Conservation (phyloP, 2,113 vertebrate genomes). For the Actenoides lindsayi region DNA sequence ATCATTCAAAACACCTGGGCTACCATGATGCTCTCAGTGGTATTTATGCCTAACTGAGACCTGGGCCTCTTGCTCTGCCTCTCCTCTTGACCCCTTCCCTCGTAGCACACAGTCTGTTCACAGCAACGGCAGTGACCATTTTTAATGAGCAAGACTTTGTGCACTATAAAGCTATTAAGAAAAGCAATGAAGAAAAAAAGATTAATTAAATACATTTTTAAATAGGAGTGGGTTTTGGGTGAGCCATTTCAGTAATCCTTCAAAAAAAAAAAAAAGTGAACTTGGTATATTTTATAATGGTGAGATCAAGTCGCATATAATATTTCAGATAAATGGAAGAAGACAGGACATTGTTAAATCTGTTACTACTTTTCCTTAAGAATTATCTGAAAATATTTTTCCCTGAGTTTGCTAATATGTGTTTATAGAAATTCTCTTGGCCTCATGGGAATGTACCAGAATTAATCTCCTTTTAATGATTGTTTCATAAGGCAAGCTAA, state of each 20-base stretch:
- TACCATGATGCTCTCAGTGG: background rate
- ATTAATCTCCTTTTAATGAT: background rate
- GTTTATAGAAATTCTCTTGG: background rate
- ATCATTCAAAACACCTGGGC: background rate
- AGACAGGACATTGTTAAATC: background rate
- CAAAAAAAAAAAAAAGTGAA: background rate
- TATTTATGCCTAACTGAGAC: background rate
- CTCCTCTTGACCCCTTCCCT: background rate
- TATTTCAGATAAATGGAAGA: background rate
- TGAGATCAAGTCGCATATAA: background rate
- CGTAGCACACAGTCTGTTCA: background rate
- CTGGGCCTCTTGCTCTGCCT: background rate
- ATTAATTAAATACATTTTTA: background rate
- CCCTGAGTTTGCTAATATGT: background rate
- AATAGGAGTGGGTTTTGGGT: background rate
- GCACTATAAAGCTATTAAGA: background rate
- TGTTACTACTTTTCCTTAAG: background rate
- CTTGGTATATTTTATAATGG: background rate
- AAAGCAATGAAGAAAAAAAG: background rate
- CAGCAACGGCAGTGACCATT: background rate
- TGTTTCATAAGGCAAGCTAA: background rate
- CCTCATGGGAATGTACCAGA: background rate
- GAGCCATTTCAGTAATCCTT: background rate
- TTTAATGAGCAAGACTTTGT: background rate
- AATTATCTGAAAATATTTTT: background rate